Base-by-base conservation (phyloP, 2,113 vertebrate species). In the Collichthys lucidus region DNA sequence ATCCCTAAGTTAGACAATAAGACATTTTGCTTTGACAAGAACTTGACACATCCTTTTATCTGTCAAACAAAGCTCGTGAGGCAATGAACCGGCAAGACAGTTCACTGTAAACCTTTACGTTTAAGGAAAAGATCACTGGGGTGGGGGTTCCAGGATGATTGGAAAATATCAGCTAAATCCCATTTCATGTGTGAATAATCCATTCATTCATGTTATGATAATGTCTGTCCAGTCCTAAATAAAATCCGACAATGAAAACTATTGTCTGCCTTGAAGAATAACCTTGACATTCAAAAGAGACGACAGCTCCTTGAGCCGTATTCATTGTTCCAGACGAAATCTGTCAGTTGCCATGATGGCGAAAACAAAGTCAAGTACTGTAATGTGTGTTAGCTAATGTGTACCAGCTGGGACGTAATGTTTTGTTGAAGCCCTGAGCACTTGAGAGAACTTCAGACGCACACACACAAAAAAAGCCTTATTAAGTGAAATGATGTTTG, bases 281-380 rank as follows among this genome's bases (percentile, higher is more conserved):
- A 79, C 72, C 66, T 55, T 86, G 82, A 90, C 73, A 60, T 76
- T 91, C 12, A 83, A 68, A 53, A 49, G 46, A 79, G 74, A 63
- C 3, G 74, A 87, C 86, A 87, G 79, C 75, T 88, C 77, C 82
- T 82, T 80, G 22, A 82, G 79, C 71, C 74, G 75, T 44, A 67
- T 69, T 72, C 78, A 82, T 71, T 89, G 86, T 88, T 88, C 63
- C 89, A 88, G 76, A 87, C 64, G 29, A 85, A 88, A 77, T 79
- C 82, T 88, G 89, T 86, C 90, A 79, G 65, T 80, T 79, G 57
- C 53, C 67, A 88, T 87, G 79, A 86, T 81, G 42, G 57, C 77
- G 50, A 85, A 86, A 82, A 88, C 67, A 67, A 69, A 85, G 80
- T 83, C 69, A 81, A 84, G 78, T 77, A 47, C 22, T 75, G 62